These are phyloP conservation scores for Heliconius nattereri DNA, from an alignment of 1,140 invertebrate species.

Conservation along the genomic window DNA sequence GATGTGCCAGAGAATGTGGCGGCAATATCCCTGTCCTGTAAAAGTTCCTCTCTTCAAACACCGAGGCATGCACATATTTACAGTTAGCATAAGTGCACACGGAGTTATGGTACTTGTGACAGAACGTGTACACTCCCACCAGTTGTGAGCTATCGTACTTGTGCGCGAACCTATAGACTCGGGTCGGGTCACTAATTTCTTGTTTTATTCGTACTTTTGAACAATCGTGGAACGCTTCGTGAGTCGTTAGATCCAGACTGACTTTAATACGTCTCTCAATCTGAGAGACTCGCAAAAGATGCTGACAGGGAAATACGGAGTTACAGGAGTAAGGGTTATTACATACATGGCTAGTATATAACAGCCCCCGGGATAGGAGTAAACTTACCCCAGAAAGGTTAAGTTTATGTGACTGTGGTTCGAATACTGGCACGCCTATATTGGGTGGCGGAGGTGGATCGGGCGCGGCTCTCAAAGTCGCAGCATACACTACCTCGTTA, in stretches of 20 bases:
- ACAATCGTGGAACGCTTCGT: constrained; percentile 29
- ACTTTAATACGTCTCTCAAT: too few relatives aligned
- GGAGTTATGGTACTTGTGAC: constrained; percentile 59
- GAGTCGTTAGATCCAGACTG: too few relatives aligned
- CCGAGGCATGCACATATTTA: constrained; percentile 61
- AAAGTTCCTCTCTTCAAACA: constrained; percentile 64
- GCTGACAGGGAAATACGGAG: too few relatives aligned
- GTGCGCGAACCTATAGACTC: constrained; percentile 54
- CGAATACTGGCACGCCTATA: too few relatives aligned
- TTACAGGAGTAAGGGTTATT: too few relatives aligned
- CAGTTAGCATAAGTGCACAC: constrained; percentile 52
- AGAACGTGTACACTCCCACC: constrained; percentile 56
- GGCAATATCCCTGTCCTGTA: constrained; percentile 58
- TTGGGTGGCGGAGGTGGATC: constrained; percentile 32
- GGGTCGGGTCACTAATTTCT: constrained; percentile 45
- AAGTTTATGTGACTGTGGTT: too few relatives aligned
- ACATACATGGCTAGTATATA: too few relatives aligned
- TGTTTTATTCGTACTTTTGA: constrained; percentile 39
- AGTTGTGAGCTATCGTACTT: constrained; percentile 54
- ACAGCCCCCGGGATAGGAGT: too few relatives aligned
- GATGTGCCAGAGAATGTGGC: constrained; percentile 48
- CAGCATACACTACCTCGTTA: constrained; percentile 38
- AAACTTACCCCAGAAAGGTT: too few relatives aligned
- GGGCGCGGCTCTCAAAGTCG: constrained; percentile 20
- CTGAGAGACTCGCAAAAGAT: too few relatives aligned